Percentiles rank a stretch among this genome's conserved stretches.
Conservation (phyloP, 2,797 vertebrate species). For the Enteromius radiatus region DNA sequence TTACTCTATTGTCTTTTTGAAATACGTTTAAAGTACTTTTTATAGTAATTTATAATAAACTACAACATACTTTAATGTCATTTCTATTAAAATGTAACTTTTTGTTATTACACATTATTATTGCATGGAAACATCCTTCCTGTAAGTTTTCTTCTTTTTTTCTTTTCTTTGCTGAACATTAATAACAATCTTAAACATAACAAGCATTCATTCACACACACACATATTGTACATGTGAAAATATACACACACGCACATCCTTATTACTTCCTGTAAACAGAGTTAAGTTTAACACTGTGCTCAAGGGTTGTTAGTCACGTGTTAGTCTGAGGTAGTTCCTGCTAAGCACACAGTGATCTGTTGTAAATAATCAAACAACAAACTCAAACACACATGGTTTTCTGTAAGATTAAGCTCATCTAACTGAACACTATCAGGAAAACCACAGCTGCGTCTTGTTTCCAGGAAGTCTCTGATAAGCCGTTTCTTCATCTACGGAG, state of each 20-base stretch:
- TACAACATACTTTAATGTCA: not conserved
- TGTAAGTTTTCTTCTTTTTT: no score
- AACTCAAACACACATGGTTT: not conserved
- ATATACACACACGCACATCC: no score
- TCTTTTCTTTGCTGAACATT: not conserved
- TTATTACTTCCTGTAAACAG: not conserved
- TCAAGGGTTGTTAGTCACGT: not conserved
- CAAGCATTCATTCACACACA: no score
- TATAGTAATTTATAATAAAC: not conserved
- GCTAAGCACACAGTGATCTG: not conserved
- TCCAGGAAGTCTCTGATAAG: constrained; percentile 14
- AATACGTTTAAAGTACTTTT: not conserved
- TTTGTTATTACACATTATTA: no score
- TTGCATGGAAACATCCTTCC: not conserved
- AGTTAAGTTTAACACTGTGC: not conserved
- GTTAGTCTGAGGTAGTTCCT: not conserved
- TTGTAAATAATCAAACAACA: not conserved
- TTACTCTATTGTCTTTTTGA: not conserved
- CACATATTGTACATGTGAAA: no score
- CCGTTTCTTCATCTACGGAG: not conserved
- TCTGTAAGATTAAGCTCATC: not conserved
- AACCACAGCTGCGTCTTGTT: constrained; percentile 4
- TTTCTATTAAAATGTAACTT: not conserved
- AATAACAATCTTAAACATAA: not conserved
- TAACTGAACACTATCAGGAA: not conserved